Percentiles rank a stretch among this genome's conserved stretches.
Conservation (phyloP, 2,797 vertebrate species). For the Sitta carolinensis region DNA sequence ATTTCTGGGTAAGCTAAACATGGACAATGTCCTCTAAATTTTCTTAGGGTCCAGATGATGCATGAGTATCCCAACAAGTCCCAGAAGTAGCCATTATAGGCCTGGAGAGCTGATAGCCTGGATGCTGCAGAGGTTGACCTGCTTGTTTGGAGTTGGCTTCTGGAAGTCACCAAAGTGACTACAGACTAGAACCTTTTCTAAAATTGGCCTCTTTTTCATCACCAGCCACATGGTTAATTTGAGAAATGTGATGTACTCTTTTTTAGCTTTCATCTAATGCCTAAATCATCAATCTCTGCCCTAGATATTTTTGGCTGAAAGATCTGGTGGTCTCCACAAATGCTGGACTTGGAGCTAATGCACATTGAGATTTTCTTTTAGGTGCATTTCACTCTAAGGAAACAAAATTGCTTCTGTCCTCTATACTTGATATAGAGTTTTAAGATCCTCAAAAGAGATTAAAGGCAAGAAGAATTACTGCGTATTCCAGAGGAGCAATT, state of each 20-base stretch:
- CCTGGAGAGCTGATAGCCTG: background rate
- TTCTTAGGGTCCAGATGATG: background rate
- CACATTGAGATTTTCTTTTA: background rate
- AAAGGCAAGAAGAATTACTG: conserved; percentile 1
- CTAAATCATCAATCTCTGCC: background rate
- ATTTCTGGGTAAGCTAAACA: background rate
- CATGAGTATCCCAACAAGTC: background rate
- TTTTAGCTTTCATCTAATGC: background rate
- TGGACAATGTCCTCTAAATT: background rate
- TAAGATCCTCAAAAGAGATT: background rate
- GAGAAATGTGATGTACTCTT: background rate
- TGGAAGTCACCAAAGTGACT: background rate
- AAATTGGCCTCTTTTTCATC: background rate
- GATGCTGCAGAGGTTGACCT: background rate
- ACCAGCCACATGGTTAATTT: background rate
- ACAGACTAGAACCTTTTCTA: background rate
- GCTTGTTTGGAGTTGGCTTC: background rate
- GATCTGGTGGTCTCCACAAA: background rate
- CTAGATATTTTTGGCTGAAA: background rate
- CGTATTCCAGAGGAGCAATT: background rate
- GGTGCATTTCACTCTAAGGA: background rate
- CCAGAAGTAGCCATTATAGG: background rate
- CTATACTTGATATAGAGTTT: background rate
- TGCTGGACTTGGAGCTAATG: background rate
- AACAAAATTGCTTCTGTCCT: background rate